These are phyloP conservation scores for Origma solitaria DNA, from an alignment of 2,113 vertebrate genomes.

Conservation along the genomic window DNA sequence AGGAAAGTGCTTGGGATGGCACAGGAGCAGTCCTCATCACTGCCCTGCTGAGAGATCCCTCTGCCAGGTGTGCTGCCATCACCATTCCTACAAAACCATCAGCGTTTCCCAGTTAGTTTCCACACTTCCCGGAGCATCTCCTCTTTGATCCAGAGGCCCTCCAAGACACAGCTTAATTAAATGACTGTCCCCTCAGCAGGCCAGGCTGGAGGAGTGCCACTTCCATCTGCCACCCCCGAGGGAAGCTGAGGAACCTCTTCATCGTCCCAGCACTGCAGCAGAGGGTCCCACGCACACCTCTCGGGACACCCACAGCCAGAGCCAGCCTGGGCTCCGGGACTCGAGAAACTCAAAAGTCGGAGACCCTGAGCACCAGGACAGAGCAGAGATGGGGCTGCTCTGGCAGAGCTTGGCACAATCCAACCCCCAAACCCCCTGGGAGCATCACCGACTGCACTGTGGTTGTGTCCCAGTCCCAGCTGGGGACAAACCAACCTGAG, in stretches of 20 bases:
- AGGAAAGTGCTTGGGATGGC: not conserved
- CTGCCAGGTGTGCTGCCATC: not conserved
- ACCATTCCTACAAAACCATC: not conserved
- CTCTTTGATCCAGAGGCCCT: not conserved
- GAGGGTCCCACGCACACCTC: not conserved
- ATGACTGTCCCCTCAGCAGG: not conserved
- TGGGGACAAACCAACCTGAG: fast-evolving
- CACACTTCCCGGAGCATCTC: not conserved
- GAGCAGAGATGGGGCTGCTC: not conserved
- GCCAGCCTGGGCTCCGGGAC: not conserved
- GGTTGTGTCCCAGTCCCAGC: fast-evolving
- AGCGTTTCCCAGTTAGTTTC: fast-evolving
- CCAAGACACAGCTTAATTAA: not conserved
- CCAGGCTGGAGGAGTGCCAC: not conserved
- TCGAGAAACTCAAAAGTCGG: fast-evolving
- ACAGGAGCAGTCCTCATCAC: not conserved
- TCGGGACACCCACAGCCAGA: fast-evolving
- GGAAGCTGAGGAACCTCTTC: not conserved
- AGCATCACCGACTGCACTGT: not conserved
- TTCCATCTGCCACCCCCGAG: not conserved
- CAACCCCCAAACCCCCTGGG: fast-evolving
- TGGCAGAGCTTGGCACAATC: fast-evolving
- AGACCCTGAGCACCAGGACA: fast-evolving
- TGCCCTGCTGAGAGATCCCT: not conserved
- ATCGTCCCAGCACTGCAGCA: not conserved